Evolutionary conservation across 2,797 vertebrate genomes (phyloP).

Genomic region (Thunnus albacares): DNA sequence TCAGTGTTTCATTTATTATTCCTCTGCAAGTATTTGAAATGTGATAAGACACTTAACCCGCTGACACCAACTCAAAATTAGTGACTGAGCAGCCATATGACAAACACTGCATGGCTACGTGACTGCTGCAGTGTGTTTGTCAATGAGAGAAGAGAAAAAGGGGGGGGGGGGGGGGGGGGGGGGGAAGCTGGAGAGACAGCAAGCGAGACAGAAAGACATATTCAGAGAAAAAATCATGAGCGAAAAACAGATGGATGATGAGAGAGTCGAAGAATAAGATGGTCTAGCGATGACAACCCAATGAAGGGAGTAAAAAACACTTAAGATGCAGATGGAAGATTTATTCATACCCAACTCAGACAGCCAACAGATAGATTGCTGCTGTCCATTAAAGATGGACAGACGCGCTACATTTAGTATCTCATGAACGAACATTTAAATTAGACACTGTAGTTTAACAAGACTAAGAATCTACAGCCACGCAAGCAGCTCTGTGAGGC

Average conservation of each 20-base stretch:
- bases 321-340: background rate
- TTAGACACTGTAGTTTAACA: background rate
- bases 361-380: background rate
- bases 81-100: background rate
- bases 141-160: constrained; percentile 1
- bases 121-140: constrained; percentile 10
- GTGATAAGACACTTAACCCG: constrained; percentile 21
- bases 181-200: background rate
- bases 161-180: background rate
- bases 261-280: no score
- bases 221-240: background rate
- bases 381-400: constrained; percentile 10
- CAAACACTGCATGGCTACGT: background rate
- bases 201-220: constrained; percentile 1
- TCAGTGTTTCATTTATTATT: constrained; percentile 24
- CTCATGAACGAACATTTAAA: constrained; percentile 1
- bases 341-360: constrained; percentile 2
- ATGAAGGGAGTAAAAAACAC: no score
- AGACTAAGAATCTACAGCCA: no score
- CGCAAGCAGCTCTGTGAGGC: no score
- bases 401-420: constrained; percentile 7
- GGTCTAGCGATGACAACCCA: no score
- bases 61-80: constrained; percentile 10
- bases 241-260: no score
- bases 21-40: constrained; percentile 32